Percentiles rank a stretch among this genome's conserved stretches.
These are phyloP conservation scores for Himalopsyche phryganea DNA, from an alignment of 1,140 invertebrate genomes.

Conservation along the genomic window DNA sequence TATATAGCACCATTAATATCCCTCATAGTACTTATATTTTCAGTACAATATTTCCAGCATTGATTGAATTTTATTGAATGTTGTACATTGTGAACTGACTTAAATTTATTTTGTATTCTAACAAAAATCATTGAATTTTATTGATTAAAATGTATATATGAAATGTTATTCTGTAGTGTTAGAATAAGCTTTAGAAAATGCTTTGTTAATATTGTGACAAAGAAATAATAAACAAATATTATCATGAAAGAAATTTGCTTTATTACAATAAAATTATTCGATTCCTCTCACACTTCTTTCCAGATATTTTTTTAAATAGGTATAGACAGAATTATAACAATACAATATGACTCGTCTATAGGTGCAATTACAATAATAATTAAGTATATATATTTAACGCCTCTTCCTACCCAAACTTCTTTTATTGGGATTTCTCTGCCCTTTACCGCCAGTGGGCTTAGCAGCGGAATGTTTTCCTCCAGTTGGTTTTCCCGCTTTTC, in stretches of 20 bases:
- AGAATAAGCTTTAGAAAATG: background rate
- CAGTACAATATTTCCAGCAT: no score
- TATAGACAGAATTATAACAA: background rate
- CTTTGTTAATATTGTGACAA: background rate
- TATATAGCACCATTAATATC: no score
- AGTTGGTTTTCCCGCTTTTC: conserved; percentile 36
- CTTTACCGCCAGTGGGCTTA: conserved; percentile 61
- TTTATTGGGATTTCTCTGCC: conserved; percentile 59
- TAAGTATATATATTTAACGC: conserved; percentile 43
- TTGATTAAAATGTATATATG: background rate
- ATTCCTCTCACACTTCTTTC: background rate
- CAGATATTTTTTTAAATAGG: background rate
- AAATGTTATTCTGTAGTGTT: background rate
- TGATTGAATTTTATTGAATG: background rate
- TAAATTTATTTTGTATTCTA: background rate
- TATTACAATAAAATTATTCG: no score
- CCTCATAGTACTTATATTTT: no score
- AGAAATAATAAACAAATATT: no score
- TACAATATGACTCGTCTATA: background rate
- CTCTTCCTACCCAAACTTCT: conserved; percentile 60
- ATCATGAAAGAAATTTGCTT: background rate
- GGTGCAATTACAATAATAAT: background rate
- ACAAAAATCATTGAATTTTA: background rate
- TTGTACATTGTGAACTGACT: background rate
- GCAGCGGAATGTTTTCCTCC: conserved; percentile 38